Conservation (phyloP, 2,113 vertebrate species). For the Baryphthengus martii region DNA sequence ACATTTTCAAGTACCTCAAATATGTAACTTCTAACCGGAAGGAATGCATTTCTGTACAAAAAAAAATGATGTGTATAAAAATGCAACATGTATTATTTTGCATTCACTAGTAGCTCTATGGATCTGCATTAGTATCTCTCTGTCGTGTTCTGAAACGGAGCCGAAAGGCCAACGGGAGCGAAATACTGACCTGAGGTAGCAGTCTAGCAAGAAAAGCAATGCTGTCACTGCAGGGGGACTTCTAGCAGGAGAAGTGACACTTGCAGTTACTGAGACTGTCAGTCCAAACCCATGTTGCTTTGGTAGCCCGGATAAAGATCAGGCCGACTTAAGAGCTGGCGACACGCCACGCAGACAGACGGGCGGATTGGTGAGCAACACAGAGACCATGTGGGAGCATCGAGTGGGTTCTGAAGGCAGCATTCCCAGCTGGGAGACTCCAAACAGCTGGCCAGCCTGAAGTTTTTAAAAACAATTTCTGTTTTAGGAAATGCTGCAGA, state of each 20-base stretch:
- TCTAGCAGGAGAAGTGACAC: not conserved
- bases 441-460: slow-evolving; percentile 32
- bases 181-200: not conserved
- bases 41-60: not conserved
- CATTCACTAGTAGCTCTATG: not conserved
- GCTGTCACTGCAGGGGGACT: slow-evolving; percentile 11
- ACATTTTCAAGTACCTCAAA: not conserved
- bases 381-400: not conserved
- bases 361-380: not conserved
- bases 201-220: not conserved
- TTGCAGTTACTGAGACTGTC: slow-evolving; percentile 6
- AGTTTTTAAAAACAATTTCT: not conserved
- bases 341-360: not conserved
- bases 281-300: not conserved
- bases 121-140: not conserved
- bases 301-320: not conserved
- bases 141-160: not conserved
- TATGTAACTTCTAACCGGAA: not conserved
- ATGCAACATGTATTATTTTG: not conserved
- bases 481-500: not conserved
- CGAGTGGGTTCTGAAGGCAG: not conserved
- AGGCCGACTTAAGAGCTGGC: not conserved
- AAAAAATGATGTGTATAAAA: not conserved
- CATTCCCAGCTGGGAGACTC: not conserved
- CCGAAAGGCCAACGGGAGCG: rapidly evolving